Conservation (phyloP, 2,888 invertebrate genomes). For the Sinopyrophorus schimmeli region DNA sequence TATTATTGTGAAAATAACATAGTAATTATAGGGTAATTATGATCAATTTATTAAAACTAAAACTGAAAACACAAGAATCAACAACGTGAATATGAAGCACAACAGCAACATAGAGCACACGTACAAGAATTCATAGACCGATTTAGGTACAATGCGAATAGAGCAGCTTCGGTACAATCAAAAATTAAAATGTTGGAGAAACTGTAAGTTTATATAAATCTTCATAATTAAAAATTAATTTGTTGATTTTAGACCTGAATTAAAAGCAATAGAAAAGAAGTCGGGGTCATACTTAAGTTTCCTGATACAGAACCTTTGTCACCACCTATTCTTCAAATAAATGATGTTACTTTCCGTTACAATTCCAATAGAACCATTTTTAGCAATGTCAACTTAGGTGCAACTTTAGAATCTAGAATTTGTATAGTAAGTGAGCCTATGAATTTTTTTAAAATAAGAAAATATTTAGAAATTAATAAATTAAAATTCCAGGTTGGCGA, state of each 20-base stretch:
- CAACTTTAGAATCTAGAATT: constrained; percentile 92
- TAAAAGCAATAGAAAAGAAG: constrained; percentile 92
- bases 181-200: constrained; percentile 98
- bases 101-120: constrained; percentile 91
- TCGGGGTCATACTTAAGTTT: constrained; percentile 86
- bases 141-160: constrained; percentile 97
- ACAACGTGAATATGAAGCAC: constrained; percentile 96
- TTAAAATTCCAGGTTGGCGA: constrained; percentile 75
- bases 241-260: constrained; percentile 77
- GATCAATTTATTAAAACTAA: constrained; percentile 94
- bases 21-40: constrained; percentile 91
- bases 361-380: constrained; percentile 73
- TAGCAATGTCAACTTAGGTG: constrained; percentile 83
- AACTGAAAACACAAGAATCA: constrained; percentile 94
- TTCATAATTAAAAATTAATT: neutral
- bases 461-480: neutral
- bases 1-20: too few species aligned
- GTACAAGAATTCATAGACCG: constrained; percentile 99
- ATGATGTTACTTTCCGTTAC: constrained; percentile 91
- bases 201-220: constrained; percentile 69
- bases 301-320: constrained; percentile 91
- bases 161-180: constrained; percentile 97
- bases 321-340: constrained; percentile 92
- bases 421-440: constrained; percentile 81
- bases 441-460: neutral